Percentiles rank a stretch among this genome's conserved stretches.
Evolutionary conservation across 2,113 vertebrate genomes (phyloP).

Genomic region (Gorsachius goisagi): DNA sequence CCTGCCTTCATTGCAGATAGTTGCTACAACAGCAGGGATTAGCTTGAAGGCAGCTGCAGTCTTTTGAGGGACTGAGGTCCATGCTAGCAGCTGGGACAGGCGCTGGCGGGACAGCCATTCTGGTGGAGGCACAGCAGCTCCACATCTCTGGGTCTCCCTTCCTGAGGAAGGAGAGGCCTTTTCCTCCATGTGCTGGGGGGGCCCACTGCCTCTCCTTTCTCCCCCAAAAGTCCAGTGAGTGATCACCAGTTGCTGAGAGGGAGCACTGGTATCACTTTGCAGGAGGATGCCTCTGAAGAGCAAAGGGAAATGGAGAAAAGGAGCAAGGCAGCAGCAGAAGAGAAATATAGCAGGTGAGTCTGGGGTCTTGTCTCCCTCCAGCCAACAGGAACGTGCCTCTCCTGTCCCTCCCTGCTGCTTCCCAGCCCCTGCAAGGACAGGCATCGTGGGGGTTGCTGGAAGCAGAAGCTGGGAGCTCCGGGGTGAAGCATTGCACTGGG

Average conservation of each 20-base stretch:
- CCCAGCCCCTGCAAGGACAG: background rate
- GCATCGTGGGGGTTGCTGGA: background rate
- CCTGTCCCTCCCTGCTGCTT: background rate
- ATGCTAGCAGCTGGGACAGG: background rate
- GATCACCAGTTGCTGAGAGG: background rate
- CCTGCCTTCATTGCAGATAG: background rate
- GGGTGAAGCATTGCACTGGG: background rate
- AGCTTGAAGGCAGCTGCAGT: background rate
- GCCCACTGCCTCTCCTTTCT: background rate
- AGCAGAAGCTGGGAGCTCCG: background rate
- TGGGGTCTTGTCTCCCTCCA: background rate
- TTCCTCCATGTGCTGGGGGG: background rate
- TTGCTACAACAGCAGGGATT: background rate
- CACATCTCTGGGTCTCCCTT: background rate
- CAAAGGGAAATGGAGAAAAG: constrained; percentile 44
- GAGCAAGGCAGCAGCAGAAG: constrained; percentile 15
- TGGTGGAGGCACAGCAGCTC: background rate
- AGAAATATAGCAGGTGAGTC: background rate
- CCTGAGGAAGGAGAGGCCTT: background rate
- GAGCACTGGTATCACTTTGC: background rate
- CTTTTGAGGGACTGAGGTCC: background rate
- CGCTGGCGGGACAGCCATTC: background rate
- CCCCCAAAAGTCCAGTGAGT: background rate
- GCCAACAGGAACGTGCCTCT: background rate
- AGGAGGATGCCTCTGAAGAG: constrained; percentile 71